A percentile compares a stretch with the other conserved stretches of the same genome.
These are phyloP conservation scores for Thaumetopoea pityocampa DNA, from an alignment of 1,140 invertebrate species.

Conservation along the genomic window DNA sequence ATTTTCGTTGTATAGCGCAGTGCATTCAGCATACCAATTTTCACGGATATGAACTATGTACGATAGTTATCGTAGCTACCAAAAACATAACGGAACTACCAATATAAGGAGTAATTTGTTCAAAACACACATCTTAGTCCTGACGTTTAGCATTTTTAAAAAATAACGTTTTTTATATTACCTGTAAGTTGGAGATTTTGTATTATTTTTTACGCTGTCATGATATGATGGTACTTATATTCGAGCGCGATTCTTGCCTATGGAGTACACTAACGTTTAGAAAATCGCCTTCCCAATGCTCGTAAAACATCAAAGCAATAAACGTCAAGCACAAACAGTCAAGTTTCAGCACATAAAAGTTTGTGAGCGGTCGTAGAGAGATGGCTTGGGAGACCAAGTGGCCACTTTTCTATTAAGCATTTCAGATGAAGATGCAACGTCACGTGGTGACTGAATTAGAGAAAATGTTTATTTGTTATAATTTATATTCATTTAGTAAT, in stretches of 20 bases:
- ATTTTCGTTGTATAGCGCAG: too few relatives aligned
- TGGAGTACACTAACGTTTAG: constrained; percentile 39
- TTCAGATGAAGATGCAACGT: constrained; percentile 16
- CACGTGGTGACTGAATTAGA: background rate
- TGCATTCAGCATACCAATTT: too few relatives aligned
- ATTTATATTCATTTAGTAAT: background rate
- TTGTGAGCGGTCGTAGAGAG: constrained; percentile 39
- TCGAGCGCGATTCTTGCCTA: constrained; percentile 15
- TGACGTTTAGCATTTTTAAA: too few relatives aligned
- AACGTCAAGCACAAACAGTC: constrained; percentile 62
- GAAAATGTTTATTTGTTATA: background rate
- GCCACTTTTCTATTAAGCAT: constrained; percentile 53
- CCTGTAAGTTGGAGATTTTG: too few relatives aligned
- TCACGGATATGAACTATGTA: too few relatives aligned
- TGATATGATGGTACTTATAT: too few relatives aligned
- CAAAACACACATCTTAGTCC: too few relatives aligned
- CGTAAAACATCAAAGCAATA: constrained; percentile 70
- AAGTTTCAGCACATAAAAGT: constrained; percentile 67
- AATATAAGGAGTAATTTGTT: too few relatives aligned
- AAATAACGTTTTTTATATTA: too few relatives aligned
- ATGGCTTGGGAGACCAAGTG: constrained; percentile 41
- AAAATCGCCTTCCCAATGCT: constrained; percentile 41
- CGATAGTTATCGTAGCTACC: too few relatives aligned
- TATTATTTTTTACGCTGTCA: too few relatives aligned
- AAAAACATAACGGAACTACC: too few relatives aligned